phyloP scores from a whole-genome alignment of 2,888 invertebrate genomes.

The Lissocephala sabroskyi region DNA sequence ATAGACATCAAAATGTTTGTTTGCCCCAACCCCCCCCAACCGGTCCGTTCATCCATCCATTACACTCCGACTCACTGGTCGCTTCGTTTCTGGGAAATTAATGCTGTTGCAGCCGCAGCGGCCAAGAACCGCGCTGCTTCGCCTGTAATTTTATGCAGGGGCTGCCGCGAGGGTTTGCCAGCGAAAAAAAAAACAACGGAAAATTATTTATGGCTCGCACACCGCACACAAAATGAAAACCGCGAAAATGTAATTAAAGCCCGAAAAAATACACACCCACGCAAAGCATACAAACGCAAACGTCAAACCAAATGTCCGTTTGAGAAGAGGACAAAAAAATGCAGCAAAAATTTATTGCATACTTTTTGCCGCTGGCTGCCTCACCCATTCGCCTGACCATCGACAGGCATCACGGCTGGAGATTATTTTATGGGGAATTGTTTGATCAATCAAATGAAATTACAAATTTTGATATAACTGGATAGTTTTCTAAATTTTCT shows the following conservation, averaged over 20 bases:
- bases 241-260: slow-evolving; percentile 65
- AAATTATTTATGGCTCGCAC: slow-evolving; percentile 57
- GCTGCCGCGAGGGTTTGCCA: background rate
- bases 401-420: too few species aligned
- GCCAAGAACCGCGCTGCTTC: background rate
- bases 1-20: slow-evolving; percentile 11
- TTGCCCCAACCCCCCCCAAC: background rate
- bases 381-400: too few species aligned
- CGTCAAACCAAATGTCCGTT: slow-evolving; percentile 48
- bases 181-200: slow-evolving; percentile 20
- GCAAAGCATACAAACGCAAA: slow-evolving; percentile 28
- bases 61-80: too few species aligned
- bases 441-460: too few species aligned
- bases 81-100: slow-evolving; percentile 36
- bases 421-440: too few species aligned
- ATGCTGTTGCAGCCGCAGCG: slow-evolving; percentile 47
- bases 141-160: slow-evolving; percentile 24
- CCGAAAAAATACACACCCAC: slow-evolving; percentile 3
- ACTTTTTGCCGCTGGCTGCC: too few species aligned
- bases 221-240: slow-evolving; percentile 39
- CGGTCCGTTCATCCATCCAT: too few species aligned
- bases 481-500: too few species aligned
- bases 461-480: too few species aligned
- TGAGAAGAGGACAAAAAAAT: slow-evolving; percentile 11
- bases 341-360: slow-evolving; percentile 24